Base-by-base conservation (phyloP, 2,113 vertebrate genomes). In the Donacobius atricapilla region DNA sequence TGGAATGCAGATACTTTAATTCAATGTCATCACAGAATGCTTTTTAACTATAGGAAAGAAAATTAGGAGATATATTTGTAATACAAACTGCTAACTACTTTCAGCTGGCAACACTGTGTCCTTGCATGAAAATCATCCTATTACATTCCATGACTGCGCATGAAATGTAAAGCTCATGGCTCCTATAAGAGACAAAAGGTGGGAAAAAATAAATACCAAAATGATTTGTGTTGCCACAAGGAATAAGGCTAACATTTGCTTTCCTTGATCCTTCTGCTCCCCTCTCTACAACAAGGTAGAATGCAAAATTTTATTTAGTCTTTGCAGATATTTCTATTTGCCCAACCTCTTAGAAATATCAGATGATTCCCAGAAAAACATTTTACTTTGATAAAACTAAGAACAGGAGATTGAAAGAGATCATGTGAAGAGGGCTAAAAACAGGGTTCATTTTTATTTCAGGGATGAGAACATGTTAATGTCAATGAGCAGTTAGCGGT, bases 1-100 rank as follows among this genome's bases (percentile, higher is more conserved):
- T 50, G 93, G 96, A 96, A 97, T 93, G 89, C 78, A 65, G 94
- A 95, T 94, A 95, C 97, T 98, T 97, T 93, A 94, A 95, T 94
- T 96, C 97, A 92, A 94, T 95, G 90, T 97, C 95, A 97, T 94
- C 93, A 90, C 87, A 97, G 90, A 97, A 95, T 91, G 87, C 96
- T 96, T 97, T 95, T 95, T 94, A 97, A 97, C 97, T 97, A 93
- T n/a, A 96, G 95, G 79, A 92, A 56, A 61, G 57, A 96, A 97
- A 98, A 98, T 96, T 96, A 97, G 97, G 95, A 97, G 95, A 97
- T 97, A 91, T 94, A 98, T 98, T 97, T 97, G 97, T 97, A 97
- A 97, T 97, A 97, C 86, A 96, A 97, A 97, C 96, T 94, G 96
- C 97, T 98, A 98, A 97, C 97, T 95, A 85, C 96, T 96, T 96